Conservation (phyloP, 1,140 invertebrate genomes). For the Eriocheir sinensis region DNA sequence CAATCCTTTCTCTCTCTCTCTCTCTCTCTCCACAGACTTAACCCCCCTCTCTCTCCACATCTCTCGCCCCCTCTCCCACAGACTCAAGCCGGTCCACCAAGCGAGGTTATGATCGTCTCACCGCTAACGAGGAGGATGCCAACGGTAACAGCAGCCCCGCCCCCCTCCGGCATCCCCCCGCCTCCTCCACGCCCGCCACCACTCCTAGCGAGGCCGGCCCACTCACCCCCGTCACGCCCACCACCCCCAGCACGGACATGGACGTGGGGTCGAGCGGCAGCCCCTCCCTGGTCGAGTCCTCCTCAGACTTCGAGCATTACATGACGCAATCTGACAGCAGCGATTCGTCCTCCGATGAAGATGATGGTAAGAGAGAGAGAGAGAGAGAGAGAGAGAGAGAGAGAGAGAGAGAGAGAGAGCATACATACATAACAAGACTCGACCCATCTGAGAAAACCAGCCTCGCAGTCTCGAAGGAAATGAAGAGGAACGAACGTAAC, state of each 20-base stretch:
- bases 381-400: too few relatives aligned
- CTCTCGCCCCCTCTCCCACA: neutral
- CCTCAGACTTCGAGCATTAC: constrained; percentile 52
- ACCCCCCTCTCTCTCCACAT: neutral
- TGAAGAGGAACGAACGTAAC: too few relatives aligned
- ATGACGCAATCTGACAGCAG: constrained; percentile 60
- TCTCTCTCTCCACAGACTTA: neutral
- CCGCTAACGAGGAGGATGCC: constrained; percentile 52
- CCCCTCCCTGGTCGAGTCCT: constrained; percentile 59
- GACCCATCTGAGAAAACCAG: too few relatives aligned
- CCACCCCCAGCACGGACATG: constrained; percentile 52
- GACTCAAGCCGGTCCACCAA: constrained; percentile 60
- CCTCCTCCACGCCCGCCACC: constrained; percentile 28
- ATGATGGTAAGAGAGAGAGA: constrained; percentile 39
- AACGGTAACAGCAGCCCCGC: constrained; percentile 64
- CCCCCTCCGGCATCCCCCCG: neutral
- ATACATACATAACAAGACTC: too few relatives aligned
- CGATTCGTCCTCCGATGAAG: constrained; percentile 40
- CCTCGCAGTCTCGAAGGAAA: too few relatives aligned
- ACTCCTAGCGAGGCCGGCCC: constrained; percentile 36
- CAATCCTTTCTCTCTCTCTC: neutral
- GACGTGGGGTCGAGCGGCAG: constrained; percentile 53
- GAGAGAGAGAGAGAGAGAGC: too few relatives aligned
- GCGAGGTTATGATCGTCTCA: constrained; percentile 62
- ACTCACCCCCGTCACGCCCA: neutral